Percentiles rank a stretch among this genome's conserved stretches.
phyloP scores from a whole-genome alignment of 2,113 vertebrate genomes.

The Camelus dromedarius region DNA sequence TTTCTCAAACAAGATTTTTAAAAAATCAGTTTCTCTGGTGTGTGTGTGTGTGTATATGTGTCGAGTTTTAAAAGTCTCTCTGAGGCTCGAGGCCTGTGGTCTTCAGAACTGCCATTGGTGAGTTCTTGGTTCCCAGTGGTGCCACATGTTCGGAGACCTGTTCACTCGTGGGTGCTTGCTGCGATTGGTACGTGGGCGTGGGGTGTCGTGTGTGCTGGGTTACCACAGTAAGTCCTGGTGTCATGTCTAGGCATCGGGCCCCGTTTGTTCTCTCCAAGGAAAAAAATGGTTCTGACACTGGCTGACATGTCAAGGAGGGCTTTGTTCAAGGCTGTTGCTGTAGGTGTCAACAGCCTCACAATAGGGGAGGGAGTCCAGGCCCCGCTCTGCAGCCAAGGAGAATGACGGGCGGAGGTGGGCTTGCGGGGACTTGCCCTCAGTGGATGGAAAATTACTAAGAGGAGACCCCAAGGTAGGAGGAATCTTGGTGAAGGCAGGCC shows the following conservation, averaged over 20 bases:
- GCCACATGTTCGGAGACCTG: not conserved
- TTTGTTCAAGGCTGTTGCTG: not conserved
- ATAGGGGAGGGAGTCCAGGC: not conserved
- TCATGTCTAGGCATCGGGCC: not conserved
- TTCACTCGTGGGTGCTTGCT: not conserved
- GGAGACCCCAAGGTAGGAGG: not conserved
- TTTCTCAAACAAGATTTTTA: not conserved
- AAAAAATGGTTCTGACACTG: not conserved
- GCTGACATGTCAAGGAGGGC: not conserved
- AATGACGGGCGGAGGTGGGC: not conserved
- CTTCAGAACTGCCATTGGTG: not conserved
- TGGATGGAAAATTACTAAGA: not conserved
- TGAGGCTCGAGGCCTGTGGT: not conserved
- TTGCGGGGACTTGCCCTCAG: accelerated
- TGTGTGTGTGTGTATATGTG: not conserved
- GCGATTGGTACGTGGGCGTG: not conserved
- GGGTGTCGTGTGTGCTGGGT: not conserved
- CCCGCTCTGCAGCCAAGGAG: not conserved
- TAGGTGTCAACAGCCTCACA: not conserved
- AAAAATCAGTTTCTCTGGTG: not conserved
- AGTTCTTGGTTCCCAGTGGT: not conserved
- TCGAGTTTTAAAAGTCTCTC: not conserved
- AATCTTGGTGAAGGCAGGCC: not conserved
- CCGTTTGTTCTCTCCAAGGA: not conserved
- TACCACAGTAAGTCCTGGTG: not conserved